These are phyloP conservation scores for Sebastes oblongus DNA, from an alignment of 2,797 vertebrate genomes.

Conservation along the genomic window DNA sequence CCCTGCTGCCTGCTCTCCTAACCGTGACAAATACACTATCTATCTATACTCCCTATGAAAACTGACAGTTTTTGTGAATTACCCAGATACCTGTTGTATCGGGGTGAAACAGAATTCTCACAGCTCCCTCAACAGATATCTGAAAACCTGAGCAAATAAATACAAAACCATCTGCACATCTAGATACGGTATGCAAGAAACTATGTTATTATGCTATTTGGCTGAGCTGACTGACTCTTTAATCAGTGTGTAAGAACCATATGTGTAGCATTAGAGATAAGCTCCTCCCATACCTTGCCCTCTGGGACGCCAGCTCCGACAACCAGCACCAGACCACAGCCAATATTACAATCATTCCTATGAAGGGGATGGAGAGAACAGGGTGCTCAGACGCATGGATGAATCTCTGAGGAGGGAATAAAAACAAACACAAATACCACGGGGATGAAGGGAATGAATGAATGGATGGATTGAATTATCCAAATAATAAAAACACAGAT, in stretches of 20 bases:
- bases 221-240: conserved; percentile 28
- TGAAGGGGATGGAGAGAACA: conserved; percentile 91
- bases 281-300: conserved; percentile 86
- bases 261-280: conserved; percentile 47
- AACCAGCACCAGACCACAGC: conserved; percentile 93
- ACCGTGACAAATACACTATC: neutral
- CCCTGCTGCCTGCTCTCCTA: too few species aligned
- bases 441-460: conserved; percentile 68
- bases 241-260: conserved; percentile 9
- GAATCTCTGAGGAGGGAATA: conserved; percentile 83
- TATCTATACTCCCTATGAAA: neutral
- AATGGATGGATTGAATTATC: conserved; percentile 49
- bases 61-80: neutral
- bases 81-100: neutral
- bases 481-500: conserved; percentile 59
- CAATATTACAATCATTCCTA: conserved; percentile 94
- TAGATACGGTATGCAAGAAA: neutral
- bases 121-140: neutral
- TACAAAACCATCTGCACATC: neutral
- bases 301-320: conserved; percentile 91
- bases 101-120: neutral
- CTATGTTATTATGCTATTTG: neutral
- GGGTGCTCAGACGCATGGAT: conserved; percentile 85
- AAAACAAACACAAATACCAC: conserved; percentile 74
- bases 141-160: neutral